Evolutionary conservation across 2,888 invertebrate species (phyloP).

Genomic region (Stratiomys singularior): DNA sequence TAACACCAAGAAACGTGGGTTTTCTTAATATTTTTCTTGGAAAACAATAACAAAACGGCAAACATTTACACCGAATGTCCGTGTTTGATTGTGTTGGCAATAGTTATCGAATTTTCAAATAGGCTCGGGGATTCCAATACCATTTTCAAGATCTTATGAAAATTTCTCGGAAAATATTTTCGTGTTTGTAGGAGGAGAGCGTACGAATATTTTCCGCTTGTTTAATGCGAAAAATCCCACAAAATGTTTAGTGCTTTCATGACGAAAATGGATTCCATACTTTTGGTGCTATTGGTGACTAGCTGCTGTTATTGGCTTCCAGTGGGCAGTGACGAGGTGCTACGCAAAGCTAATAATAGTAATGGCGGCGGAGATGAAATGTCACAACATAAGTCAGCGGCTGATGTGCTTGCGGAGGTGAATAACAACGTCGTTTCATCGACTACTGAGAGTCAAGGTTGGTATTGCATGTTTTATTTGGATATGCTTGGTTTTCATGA

Average conservation of each 20-base stretch:
- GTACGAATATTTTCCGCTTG: background rate
- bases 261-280: slow-evolving; percentile 47
- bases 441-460: slow-evolving; percentile 44
- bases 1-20: slow-evolving; percentile 18
- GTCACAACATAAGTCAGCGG: slow-evolving; percentile 24
- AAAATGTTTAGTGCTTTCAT: slow-evolving; percentile 24
- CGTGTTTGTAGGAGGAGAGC: background rate
- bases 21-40: slow-evolving; percentile 18
- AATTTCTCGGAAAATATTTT: slow-evolving; percentile 1
- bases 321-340: slow-evolving; percentile 48
- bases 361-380: slow-evolving; percentile 7
- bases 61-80: slow-evolving; percentile 6
- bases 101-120: slow-evolving; percentile 10
- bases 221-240: background rate
- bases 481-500: too few relatives aligned
- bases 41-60: slow-evolving; percentile 10
- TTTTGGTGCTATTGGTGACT: slow-evolving; percentile 50
- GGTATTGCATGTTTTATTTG: background rate
- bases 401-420: slow-evolving; percentile 34
- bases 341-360: slow-evolving; percentile 19
- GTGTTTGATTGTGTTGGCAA: background rate
- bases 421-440: slow-evolving; percentile 27
- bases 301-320: slow-evolving; percentile 38
- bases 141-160: background rate
- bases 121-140: slow-evolving; percentile 29